These are phyloP conservation scores for Phrynocephalus forsythii DNA, from an alignment of 2,797 vertebrate species.

Conservation along the genomic window DNA sequence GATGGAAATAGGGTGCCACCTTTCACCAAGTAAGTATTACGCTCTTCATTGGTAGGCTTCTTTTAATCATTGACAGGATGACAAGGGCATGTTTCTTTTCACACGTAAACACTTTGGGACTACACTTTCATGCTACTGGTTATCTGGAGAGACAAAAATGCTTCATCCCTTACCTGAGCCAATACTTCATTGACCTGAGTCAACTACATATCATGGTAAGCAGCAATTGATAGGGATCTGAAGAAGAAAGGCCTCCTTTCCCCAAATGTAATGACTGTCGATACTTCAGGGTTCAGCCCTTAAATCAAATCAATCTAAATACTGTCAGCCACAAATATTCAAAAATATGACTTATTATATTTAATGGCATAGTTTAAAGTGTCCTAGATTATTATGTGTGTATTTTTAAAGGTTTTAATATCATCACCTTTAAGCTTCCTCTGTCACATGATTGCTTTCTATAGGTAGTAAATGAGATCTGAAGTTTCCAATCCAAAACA, in stretches of 20 bases:
- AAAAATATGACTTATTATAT: neutral
- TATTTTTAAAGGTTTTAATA: neutral
- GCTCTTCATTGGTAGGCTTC: neutral
- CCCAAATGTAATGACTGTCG: neutral
- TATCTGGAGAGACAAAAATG: neutral
- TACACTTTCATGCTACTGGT: neutral
- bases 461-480: neutral
- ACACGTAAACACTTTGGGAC: neutral
- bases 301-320: neutral
- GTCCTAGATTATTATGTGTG: neutral
- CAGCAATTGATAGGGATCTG: too few species aligned
- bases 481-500: neutral
- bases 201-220: neutral
- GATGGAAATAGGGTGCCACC: neutral
- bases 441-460: neutral
- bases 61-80: neutral
- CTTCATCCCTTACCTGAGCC: neutral
- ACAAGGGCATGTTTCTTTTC: neutral
- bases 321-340: slow-evolving; percentile 11
- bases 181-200: neutral
- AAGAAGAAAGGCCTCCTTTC: neutral
- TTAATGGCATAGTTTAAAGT: neutral
- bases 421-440: neutral
- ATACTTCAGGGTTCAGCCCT: neutral
- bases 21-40: neutral